Evolutionary conservation across 2,113 vertebrate genomes (phyloP).

Genomic region (Sinocyclocheilus rhinocerous): DNA sequence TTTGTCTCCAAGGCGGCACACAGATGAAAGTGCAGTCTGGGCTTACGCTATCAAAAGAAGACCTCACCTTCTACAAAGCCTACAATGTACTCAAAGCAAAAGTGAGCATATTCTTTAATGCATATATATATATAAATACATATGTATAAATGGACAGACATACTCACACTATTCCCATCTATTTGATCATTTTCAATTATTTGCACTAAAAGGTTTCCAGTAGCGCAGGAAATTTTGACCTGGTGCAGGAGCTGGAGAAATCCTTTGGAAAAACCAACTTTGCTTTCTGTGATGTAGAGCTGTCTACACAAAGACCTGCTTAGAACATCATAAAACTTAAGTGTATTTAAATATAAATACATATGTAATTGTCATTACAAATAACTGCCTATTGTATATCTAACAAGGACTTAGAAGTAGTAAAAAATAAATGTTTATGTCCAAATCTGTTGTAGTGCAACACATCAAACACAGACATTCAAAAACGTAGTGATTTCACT

Average conservation of each 20-base stretch:
- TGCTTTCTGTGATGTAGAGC: constrained; percentile 57
- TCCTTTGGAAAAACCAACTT: constrained; percentile 54
- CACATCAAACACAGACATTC: not conserved
- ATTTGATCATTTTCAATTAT: not conserved
- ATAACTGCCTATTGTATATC: not conserved
- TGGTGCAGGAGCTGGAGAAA: constrained; percentile 1
- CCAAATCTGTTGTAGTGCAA: not conserved
- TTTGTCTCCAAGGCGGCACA: constrained; percentile 66
- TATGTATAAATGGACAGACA: too few relatives aligned
- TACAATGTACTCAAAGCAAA: constrained; percentile 64
- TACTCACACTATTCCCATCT: not conserved
- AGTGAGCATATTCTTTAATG: constrained; percentile 57
- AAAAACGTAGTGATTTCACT: not conserved
- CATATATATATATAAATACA: not conserved
- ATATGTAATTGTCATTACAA: not conserved
- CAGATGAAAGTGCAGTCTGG: constrained; percentile 64
- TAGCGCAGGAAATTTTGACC: constrained; percentile 32
- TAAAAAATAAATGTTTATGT: constrained; percentile 31
- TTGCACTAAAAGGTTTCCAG: constrained; percentile 34
- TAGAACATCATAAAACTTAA: not conserved
- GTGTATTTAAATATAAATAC: not conserved
- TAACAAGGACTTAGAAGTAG: not conserved
- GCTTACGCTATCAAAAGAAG: constrained; percentile 69
- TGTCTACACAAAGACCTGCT: constrained; percentile 18
- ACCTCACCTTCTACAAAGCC: constrained; percentile 68